Evolutionary conservation across 2,113 vertebrate species (phyloP), one percentile per base, ranked within the genome.

Genomic region (Ochotona princeps): DNA sequence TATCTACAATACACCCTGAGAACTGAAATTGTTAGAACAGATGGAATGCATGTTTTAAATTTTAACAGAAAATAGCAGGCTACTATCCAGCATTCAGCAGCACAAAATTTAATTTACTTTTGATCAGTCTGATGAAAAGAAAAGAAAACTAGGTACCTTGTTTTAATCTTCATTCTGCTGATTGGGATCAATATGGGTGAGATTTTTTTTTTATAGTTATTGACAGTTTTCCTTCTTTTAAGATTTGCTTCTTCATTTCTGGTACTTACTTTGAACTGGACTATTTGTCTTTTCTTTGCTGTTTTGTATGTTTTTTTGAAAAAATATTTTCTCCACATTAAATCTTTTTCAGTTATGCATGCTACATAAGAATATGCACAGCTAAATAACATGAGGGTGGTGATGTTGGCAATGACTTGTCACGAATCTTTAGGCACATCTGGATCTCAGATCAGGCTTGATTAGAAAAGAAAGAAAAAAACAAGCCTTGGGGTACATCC

Each of bases 81-180:
- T 88, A 49, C 23, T 92, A 28, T 89, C 65, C 57, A 75, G 51
- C 26, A 32, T 61, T 81, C 61, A 26, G 44, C 5, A 54, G 23
- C 32, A 69, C 66, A 25, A 80, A 28, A 74, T 76, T 65, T 70
- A 47, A 47, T 57, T 87, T 21, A 54, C n/a, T 83, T 70, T 87
- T 81, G 32, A 14, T 23, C 47, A 88, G 60, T 87, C 35, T 63
- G n/a, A 83, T 67, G 66, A 70, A 60, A 80, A 25, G 49, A 78
- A 65, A 92, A 83, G 73, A 38, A 80, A 70, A 28, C 26, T 57
- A 35, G 18, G 26, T 32, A 26, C 67, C 28, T 82, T 86, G 49
- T 72, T 95, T 96, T 78, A 87, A 87, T 91, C 91, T 95, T 69
- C 35, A 32, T 89, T 90, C 47, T 26, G 60, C 87, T 67, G 73